Base-by-base conservation (phyloP, 2,113 vertebrate genomes). In the Indicator maculatus region DNA sequence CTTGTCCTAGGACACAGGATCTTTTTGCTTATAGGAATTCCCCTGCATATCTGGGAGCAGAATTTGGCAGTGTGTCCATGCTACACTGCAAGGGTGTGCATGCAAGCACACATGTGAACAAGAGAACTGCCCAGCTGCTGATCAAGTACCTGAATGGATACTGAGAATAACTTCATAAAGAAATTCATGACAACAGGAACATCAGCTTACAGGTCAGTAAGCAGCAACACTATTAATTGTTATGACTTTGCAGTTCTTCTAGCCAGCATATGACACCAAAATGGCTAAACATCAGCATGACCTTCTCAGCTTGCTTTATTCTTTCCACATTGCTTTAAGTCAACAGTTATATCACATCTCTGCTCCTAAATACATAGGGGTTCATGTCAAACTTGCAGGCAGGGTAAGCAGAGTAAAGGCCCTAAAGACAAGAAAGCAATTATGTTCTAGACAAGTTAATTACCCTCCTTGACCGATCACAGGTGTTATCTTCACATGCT, bases 381-480 rank as follows among this genome's bases (percentile, higher is more conserved):
- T 71, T 90, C 56, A 60, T 17, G 31, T 50, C 59, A 91, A 60
- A 79, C 30, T 78, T 67, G 39, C 13, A 87, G 44, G 38, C 38
- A 36, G 23, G 8, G 28, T 82, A 88, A 95, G 27, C 27, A 61
- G 53, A 89, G 50, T 88, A 38, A 69, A 91, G 12, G 31, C 45
- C 50, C 72, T 91, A 58, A 67, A 88, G 77, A 52, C 1, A 11
- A 58, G 60, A 84, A 78, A 92, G 31, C 24, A 89, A 41, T 38
- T 58, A 52, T 21, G 16, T 63, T 87, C 64, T 2, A 8, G n/a
- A 79, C 52, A 65, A 86, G 4, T 53, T 53, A 92, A 98, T 99
- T 96, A 99, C 99, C 99, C 99, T 98, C 99, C 99, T 96, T 99
- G 99, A 77, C 99, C 99, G 0, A 98, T 96, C 86, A 99, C 98